Conservation (phyloP, 1,140 invertebrate species). For the Tetramorium simillimum region DNA sequence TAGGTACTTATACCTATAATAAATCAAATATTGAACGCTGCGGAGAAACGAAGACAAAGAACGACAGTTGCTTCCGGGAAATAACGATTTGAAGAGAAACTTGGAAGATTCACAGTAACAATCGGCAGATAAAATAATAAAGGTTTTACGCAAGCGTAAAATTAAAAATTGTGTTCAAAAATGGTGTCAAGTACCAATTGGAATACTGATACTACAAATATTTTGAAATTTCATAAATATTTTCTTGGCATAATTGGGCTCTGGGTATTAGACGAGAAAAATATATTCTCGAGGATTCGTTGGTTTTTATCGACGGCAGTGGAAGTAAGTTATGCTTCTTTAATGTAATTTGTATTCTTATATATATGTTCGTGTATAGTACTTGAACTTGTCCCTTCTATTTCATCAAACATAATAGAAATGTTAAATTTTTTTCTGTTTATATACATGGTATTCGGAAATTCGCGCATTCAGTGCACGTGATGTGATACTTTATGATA, state of each 20-base stretch:
- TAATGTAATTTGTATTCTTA: neutral
- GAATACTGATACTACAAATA: slow-evolving; percentile 2
- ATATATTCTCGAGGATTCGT: slow-evolving; percentile 43
- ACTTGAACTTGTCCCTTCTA: neutral
- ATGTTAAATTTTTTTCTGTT: neutral
- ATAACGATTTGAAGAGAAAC: neutral
- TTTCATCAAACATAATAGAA: neutral
- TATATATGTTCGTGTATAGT: neutral
- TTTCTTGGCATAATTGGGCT: slow-evolving; percentile 21
- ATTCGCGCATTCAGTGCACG: too few species aligned
- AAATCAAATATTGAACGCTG: slow-evolving; percentile 32
- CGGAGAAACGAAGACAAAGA: neutral
- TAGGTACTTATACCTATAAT: neutral
- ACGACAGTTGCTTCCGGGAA: neutral
- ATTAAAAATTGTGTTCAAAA: neutral
- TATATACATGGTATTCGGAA: too few species aligned
- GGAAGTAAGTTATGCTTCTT: slow-evolving; percentile 48
- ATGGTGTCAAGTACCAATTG: neutral
- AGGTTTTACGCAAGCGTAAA: neutral
- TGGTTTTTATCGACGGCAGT: slow-evolving; percentile 50
- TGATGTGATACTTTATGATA: too few species aligned
- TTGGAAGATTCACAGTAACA: neutral
- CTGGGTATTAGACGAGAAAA: slow-evolving; percentile 11
- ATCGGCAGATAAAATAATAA: neutral
- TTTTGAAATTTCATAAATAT: slow-evolving; percentile 27